These are phyloP conservation scores for Halichondria panicea DNA, from an alignment of 37 sponge, comb jelly and placozoan genomes.

Conservation along the genomic window DNA sequence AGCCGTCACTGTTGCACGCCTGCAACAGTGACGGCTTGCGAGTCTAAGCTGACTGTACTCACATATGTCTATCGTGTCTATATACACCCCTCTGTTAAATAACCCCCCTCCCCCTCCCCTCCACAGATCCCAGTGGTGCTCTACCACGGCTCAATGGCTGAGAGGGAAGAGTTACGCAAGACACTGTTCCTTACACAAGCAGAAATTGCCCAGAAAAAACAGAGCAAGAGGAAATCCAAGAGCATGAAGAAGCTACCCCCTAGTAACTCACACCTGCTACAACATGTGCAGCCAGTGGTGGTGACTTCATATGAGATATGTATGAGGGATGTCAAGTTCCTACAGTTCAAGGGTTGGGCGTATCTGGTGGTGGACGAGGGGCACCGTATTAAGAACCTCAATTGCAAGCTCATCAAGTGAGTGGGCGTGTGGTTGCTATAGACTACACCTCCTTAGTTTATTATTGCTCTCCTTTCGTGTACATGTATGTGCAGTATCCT, in stretches of 20 bases:
- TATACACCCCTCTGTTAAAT: too few species aligned
- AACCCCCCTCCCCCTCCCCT: not conserved
- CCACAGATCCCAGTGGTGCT: conserved; percentile 61
- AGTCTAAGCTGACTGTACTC: too few species aligned
- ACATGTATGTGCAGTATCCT: not conserved
- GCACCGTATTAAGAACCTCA: conserved; percentile 89
- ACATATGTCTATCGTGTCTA: too few species aligned
- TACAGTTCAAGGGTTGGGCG: conserved; percentile 67
- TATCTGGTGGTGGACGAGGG: conserved; percentile 92
- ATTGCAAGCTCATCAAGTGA: conserved; percentile 85
- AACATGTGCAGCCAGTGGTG: conserved; percentile 44
- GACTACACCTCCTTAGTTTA: not conserved
- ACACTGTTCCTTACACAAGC: not conserved
- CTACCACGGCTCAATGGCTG: conserved; percentile 59
- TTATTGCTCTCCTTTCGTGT: not conserved
- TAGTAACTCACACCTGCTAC: not conserved
- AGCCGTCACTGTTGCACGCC: too few species aligned
- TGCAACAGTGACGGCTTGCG: too few species aligned
- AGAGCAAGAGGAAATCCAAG: too few species aligned
- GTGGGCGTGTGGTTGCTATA: not conserved
- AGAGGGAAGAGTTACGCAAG: conserved; percentile 34
- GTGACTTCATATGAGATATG: conserved; percentile 68
- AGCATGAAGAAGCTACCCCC: too few species aligned
- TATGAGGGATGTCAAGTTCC: conserved; percentile 47
- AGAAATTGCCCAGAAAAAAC: not conserved